phyloP scores from a whole-genome alignment of 2,113 vertebrate genomes.

The Stegostoma tigrinum region DNA sequence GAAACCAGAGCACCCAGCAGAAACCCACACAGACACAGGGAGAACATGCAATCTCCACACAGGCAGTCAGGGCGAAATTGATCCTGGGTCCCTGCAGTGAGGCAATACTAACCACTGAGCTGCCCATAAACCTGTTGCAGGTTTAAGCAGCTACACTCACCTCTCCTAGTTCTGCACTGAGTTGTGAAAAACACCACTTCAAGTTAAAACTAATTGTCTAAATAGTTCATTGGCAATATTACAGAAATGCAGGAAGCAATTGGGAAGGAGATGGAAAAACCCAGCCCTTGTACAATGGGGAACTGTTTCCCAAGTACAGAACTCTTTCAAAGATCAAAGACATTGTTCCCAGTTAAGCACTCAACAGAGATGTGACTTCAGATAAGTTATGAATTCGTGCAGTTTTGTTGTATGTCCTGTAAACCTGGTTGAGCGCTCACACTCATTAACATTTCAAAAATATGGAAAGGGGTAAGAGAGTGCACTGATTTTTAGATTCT shows the following conservation, averaged over 20 bases:
- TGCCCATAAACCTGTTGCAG: not conserved
- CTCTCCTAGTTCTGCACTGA: not conserved
- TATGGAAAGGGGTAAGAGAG: not conserved
- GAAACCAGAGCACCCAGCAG: no score
- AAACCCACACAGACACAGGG: no score
- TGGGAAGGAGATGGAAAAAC: not conserved
- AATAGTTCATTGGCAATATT: not conserved
- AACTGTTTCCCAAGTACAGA: not conserved
- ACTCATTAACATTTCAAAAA: not conserved
- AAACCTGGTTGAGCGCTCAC: not conserved
- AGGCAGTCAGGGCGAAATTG: no score
- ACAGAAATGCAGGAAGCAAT: not conserved
- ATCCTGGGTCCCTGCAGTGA: no score
- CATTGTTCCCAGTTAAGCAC: not conserved
- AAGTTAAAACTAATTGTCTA: not conserved
- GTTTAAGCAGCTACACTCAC: not conserved
- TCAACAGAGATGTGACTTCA: not conserved
- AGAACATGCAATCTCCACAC: no score
- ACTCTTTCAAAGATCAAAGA: not conserved
- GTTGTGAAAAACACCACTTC: not conserved
- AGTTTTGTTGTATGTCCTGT: not conserved
- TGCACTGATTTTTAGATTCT: not conserved
- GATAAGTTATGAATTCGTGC: not conserved
- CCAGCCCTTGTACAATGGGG: not conserved
- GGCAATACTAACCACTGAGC: no score